Base-by-base conservation (phyloP, 2,113 vertebrate genomes). In the Apistogramma diplotaenia region DNA sequence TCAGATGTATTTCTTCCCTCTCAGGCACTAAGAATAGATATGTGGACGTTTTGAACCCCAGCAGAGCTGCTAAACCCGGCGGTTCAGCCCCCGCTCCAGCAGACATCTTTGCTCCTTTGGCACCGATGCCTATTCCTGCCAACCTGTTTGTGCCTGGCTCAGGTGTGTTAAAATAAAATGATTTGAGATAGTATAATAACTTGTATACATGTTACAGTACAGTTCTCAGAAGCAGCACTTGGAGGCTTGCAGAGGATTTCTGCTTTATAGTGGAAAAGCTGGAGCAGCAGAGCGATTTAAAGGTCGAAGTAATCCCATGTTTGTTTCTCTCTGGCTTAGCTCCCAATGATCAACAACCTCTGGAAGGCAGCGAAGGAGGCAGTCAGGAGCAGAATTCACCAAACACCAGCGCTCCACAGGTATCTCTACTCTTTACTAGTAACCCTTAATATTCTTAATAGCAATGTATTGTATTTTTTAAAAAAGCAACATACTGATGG, bases 31-130 rank as follows among this genome's bases (percentile, higher is more conserved):
- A 94, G 93, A 96, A 94, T 7, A 96, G 97, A 79, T 99, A 99
- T 0, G 98, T 99, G 77, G 98, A 99, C 4, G 93, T 99, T 53
- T 67, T 99, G 74, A 99, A 99, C 86, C 97, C 97, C 0, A 92
- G 94, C 6, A 94, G 96, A 77, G 84, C 93, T 3, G 19, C 93
- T 59, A 96, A 95, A 83, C 85, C 95, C 0, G 87, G 89, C 0
- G 93, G 94, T 9, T 87, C 94, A 2, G 91, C 94, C 5, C 96
- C 95, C 1, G 95, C 97, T 6, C 98, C 97, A 0, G 95, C 96
- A 0, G 97, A 99, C 62, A 91, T 99, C 0, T 99, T 99, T 73
- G 97, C 98, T n/a, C 98, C 97, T 1, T 91, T 99, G 53, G 97
- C 98, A 19, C 98, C 98, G 0, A 97, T 99, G 95, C 91, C 96